Base-by-base conservation (phyloP, 2,113 vertebrate genomes). In the Pachycephala philippinensis region DNA sequence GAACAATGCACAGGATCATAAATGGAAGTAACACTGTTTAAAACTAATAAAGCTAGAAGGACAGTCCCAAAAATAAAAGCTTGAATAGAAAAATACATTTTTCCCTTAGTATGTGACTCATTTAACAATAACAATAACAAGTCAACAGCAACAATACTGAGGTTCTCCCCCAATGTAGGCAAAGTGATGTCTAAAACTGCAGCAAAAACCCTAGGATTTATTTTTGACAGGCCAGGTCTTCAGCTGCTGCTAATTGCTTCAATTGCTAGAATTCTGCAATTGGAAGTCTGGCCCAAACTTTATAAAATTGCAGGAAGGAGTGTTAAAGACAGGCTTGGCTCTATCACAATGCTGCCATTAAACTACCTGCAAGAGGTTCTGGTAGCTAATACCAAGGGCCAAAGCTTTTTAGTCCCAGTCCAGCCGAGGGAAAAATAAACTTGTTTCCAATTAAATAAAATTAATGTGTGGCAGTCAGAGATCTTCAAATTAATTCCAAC, bases 401-500 rank as follows among this genome's bases (percentile, higher is more conserved):
- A 84, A 93, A 86, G 70, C 10, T 27, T 93, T 80, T 63, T 27
- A 24, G 47, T 86, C 42, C 28, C 44, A 91, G 33, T 50, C 84
- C 54, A 80, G 60, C 5, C 22, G 20, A 91, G 44, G 52, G 75
- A 44, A 84, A 91, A 91, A 72, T 17, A 85, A 94, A 50, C 40
- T 87, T 61, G 30, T 65, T 90, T 91, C 86, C 61, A 93, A 74
- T 78, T 77, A 90, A 91, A 90, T 86, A 70, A 85, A 93, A 91
- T 94, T 52, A 90, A 92, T 74, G 31, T 40, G 33, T 44, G 65
- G 37, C 66, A 86, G 66, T 70, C 21, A 74, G 54, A 89, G 50
- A 77, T 77, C 45, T 94, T 89, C 45, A 87, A 74, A 83, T 80
- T 83, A 83, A 47, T 90, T 93, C 87, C 90, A 97, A 94, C 24